Base-by-base conservation (phyloP, 2,888 invertebrate species). In the Clepsis dumicolana region DNA sequence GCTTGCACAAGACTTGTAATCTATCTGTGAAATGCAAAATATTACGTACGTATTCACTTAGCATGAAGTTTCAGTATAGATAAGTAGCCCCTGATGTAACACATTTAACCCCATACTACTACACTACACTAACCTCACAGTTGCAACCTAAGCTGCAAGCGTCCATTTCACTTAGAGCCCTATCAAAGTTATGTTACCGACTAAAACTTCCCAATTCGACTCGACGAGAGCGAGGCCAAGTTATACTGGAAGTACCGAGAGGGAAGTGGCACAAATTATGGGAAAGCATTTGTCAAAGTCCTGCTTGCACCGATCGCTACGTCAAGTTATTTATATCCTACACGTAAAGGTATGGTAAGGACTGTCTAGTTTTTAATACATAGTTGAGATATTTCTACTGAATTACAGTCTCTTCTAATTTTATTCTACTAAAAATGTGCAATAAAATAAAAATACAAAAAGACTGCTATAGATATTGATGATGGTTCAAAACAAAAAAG, bases 31-130 rank as follows among this genome's bases (percentile, higher is more conserved):
- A 78, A 87, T 85, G 84, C 84, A 85, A 86, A 87, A n/a, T n/a
- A n/a, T n/a, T 85, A 74, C 77, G 83, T n/a, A n/a, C n/a, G n/a
- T n/a, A 80, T 84, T 83, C 84, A 85, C 87, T 87, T 86, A 85
- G 82, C 81, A 78, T 81, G 77, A 84, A 86, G 85, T 88, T 88
- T 88, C 88, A 83, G 85, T 79, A 73, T 64, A 84, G 85, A 86
- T 84, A 88, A 88, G 87, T 88, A 88, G 85, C 86, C 84, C 76
- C 87, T 88, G 88, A 89, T 88, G 86, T 83, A 84, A 87, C 88
- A 89, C 87, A 86, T 89, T n/a, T 89, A 84, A 80, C 84, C 78
- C 77, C 76, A 76, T 81, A 84, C 83, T 86, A 12, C 77, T 76
- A 76, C 81, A 84, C 83, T 86, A 12, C 86, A 21, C 86, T 87